Base-by-base conservation (phyloP, 1,140 invertebrate genomes). In the Scaptomyza graminum region DNA sequence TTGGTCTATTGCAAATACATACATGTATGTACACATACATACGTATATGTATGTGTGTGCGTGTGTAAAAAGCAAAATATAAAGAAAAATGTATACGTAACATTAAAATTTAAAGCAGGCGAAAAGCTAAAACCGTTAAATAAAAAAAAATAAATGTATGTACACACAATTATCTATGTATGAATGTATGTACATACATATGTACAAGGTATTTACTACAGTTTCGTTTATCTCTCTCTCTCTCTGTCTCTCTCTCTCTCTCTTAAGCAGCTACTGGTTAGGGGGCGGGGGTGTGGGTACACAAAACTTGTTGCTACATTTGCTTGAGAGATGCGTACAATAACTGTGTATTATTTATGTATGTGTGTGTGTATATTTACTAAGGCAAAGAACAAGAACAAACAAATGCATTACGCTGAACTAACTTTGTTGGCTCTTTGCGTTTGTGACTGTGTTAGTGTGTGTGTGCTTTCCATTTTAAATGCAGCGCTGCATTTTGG, bases 241-340 rank as follows among this genome's bases (percentile, higher is more conserved):
- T n/a, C 18, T 12, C 28, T 34, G 22, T 46, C 44, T 37, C 49
- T 47, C 22, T 13, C 52, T 43, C 50, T 41, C 50, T 34, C 43
- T 52, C 44, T 37, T 13, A 46, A 72, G 18, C 54, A 51, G 22
- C 68, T 47, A 60, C 31, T 39, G 55, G n/a, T 46, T 52, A 5
- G 43, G 31, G 54, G 16, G 2, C 0, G 11, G 18, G 51, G 51
- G 7, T 28, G 28, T 9, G 22, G 4, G 39, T 34, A 50, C n/a
- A 18, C 46, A 34, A 55, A 59, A 66, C 64, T 66, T 66, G 64
- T 66, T 65, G 63, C 62, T 65, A 15, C 39, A n/a, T 16, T 52
- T 47, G 34, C 54, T 56, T 22, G 54, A 43, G 54, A 25, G n/a
- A 43, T 12, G 46, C 15, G 37, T 41, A 41, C 41, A 31, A 46